Percentiles rank a stretch among this genome's conserved stretches.
These are phyloP conservation scores for Hiodon alosoides DNA, from an alignment of 2,113 vertebrate species.

Conservation along the genomic window DNA sequence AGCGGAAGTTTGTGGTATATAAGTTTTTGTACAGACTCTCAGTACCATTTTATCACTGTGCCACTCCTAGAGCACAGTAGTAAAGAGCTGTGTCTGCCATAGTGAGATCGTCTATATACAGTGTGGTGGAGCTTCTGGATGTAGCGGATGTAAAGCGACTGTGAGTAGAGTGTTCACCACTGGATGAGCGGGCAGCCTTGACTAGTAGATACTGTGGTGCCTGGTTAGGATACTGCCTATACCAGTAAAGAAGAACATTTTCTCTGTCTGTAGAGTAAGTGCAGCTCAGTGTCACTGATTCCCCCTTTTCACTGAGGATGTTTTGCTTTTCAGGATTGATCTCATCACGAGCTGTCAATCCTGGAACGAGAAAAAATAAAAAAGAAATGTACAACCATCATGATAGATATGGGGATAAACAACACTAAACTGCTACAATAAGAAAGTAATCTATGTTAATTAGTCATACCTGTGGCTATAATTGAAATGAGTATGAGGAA, in stretches of 20 bases:
- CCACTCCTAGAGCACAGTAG: constrained; percentile 11
- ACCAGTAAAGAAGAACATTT: background rate
- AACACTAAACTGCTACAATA: too few species aligned
- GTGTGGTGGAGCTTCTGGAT: background rate
- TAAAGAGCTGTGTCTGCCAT: constrained; percentile 6
- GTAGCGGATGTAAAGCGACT: background rate
- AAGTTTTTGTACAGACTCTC: constrained; percentile 15
- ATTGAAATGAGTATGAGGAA: too few species aligned
- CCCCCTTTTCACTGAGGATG: background rate
- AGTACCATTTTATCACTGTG: constrained; percentile 2
- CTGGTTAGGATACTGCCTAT: constrained; percentile 8
- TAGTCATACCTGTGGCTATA: too few species aligned
- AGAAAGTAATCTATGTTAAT: too few species aligned
- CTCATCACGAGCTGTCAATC: background rate
- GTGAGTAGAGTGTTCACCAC: background rate
- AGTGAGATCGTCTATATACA: background rate
- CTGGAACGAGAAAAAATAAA: constrained; percentile 4
- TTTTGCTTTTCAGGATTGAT: background rate
- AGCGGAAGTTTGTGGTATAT: background rate
- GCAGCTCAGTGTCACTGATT: constrained; percentile 3
- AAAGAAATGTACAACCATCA: too few species aligned
- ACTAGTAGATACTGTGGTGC: background rate
- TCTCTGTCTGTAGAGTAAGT: background rate
- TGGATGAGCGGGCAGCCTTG: background rate
- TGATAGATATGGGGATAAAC: too few species aligned